Base-by-base conservation (phyloP, 2,113 vertebrate genomes). In the Cyanoliseus patagonus region DNA sequence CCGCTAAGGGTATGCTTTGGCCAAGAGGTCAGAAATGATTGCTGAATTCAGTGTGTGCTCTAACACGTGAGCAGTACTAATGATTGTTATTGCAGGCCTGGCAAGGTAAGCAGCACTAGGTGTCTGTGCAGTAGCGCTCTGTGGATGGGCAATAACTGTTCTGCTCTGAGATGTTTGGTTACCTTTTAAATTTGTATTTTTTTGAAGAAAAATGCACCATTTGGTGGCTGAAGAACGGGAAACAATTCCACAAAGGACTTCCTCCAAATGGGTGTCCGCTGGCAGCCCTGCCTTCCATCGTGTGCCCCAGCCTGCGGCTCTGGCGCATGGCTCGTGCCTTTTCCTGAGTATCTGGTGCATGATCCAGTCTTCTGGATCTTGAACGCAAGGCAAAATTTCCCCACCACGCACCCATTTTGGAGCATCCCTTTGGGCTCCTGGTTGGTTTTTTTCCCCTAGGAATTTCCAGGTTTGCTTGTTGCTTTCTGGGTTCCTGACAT, bases 51-150 rank as follows among this genome's bases (percentile, higher is more conserved):
- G 3, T 25, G 2, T 33, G 28, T 63, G 2, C 75, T 35, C 72
- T 85, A 47, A 83, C 74, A 7, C 35, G 42, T 39, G 87, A 46
- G 82, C 18, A 0, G 15, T 78, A 11, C 88, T 92, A 70, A 94
- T 24, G 1, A 18, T 64, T 75, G 1, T 31, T 88, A 4, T 83
- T 88, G 55, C 94, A 83, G 92, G 53, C 76, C 70, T 0, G 9
- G 87, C 82, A 55, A 35, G 95, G 93, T 93, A 90, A 96, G 95
- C 33, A 75, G 62, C 73, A n/a, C 49, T 13, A 67, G 83, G 82
- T 61, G 61, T n/a, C 55, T 47, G 63, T 63, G n/a, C 9, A 39
- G 19, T 27, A 14, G 23, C 52, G 1, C n/a, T 24, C 17, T 22
- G 37, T 9, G 75, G 67, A 63, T 31, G 87, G 90, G 55, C 25